A percentile compares a stretch with the other conserved stretches of the same genome.
These are phyloP conservation scores for Muscina levida DNA, from an alignment of 2,888 invertebrate species.

Conservation along the genomic window DNA sequence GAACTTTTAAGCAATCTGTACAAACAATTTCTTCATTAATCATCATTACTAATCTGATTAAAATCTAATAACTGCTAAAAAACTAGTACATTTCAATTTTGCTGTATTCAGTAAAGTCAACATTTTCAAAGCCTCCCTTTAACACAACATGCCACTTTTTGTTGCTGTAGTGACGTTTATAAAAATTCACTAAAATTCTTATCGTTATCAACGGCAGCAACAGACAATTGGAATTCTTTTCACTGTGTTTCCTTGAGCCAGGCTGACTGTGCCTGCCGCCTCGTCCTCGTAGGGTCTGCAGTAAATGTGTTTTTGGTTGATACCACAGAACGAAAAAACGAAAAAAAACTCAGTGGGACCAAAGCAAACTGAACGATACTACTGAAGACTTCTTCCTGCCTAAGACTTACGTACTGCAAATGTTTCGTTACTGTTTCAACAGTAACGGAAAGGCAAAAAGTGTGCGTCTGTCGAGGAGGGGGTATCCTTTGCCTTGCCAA, in stretches of 20 bases:
- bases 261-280: background rate
- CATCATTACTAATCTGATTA: no score
- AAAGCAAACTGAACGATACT: constrained; percentile 26
- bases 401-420: no score
- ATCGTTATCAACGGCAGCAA: constrained; percentile 55
- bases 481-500: constrained; percentile 51
- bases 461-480: constrained; percentile 12
- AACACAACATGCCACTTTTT: background rate
- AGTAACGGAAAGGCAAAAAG: constrained; percentile 22
- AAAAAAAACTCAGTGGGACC: background rate
- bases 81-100: no score
- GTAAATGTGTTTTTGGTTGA: constrained; percentile 26
- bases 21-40: no score
- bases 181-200: constrained; percentile 49
- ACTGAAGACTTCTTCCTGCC: background rate
- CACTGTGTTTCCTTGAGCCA: constrained; percentile 21
- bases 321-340: background rate
- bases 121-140: background rate
- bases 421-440: background rate
- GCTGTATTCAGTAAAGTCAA: no score
- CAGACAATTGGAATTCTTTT: constrained; percentile 58
- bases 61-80: no score
- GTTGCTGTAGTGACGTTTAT: constrained; percentile 7
- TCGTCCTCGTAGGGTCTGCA: constrained; percentile 18
- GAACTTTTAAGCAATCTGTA: no score